Percentiles rank a stretch among this genome's conserved stretches.
These are phyloP conservation scores for Sapajus apella DNA, from an alignment of 2,113 vertebrate genomes.

Conservation along the genomic window DNA sequence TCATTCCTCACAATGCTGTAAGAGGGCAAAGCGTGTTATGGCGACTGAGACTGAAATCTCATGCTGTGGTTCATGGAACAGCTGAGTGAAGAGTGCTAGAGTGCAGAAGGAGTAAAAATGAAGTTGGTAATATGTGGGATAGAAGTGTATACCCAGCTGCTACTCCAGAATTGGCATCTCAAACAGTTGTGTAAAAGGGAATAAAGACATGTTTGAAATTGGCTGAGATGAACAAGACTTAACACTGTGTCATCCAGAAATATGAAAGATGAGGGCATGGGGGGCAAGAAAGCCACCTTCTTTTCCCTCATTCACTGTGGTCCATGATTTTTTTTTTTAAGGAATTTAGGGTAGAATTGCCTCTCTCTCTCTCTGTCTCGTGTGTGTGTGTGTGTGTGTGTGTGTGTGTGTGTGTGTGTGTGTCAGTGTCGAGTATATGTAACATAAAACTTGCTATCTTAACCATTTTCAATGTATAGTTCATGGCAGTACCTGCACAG, in stretches of 20 bases:
- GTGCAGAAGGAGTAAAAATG: background rate
- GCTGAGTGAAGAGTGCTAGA: background rate
- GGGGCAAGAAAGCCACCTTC: background rate
- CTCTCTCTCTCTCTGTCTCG: no score
- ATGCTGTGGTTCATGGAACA: background rate
- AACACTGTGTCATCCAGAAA: background rate
- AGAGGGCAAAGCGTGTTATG: background rate
- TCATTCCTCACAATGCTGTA: background rate
- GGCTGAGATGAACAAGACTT: background rate
- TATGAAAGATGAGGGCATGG: background rate
- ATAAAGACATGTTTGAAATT: background rate
- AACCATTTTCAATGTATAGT: background rate
- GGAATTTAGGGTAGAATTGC: background rate
- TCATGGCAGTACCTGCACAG: background rate
- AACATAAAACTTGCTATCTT: background rate
- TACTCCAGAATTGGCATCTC: background rate
- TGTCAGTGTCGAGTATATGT: no score
- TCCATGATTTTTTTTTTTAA: background rate
- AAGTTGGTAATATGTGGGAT: background rate
- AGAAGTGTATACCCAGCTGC: background rate
- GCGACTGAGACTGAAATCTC: background rate
- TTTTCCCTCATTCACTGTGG: background rate
- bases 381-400: no score
- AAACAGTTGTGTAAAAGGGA: background rate
- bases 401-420: no score